Conservation (phyloP, 2,797 vertebrate species). For the Hephaestus fuliginosus region DNA sequence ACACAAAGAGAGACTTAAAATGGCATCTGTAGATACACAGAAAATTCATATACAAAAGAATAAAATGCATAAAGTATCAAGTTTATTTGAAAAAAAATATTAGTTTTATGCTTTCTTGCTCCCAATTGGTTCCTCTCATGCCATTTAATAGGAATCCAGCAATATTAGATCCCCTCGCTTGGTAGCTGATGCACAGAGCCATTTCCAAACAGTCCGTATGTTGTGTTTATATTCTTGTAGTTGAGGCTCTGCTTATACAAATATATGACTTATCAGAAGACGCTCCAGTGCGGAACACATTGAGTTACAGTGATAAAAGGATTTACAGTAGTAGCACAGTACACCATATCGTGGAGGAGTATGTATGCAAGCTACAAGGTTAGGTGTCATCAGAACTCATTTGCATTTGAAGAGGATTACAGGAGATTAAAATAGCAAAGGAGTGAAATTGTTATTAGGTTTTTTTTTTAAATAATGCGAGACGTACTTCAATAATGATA, state of each 20-base stretch:
- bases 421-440: slow-evolving; percentile 35
- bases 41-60: not conserved
- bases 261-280: not conserved
- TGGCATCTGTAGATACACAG: not conserved
- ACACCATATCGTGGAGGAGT: not conserved
- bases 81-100: not conserved
- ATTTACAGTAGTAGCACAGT: slow-evolving; percentile 19
- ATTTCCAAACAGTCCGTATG: not conserved
- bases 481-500: slow-evolving; percentile 11
- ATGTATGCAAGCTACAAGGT: not conserved
- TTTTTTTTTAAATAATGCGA: slow-evolving; percentile 13
- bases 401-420: slow-evolving; percentile 42
- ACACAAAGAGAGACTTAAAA: not conserved
- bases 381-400: slow-evolving; percentile 24
- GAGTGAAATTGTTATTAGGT: slow-evolving; percentile 3
- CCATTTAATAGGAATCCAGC: not conserved
- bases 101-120: not conserved
- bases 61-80: not conserved
- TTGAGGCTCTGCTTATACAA: not conserved
- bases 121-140: not conserved
- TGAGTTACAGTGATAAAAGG: not conserved
- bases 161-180: not conserved
- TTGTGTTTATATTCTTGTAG: not conserved
- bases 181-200: not conserved
- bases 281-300: not conserved